phyloP scores from a whole-genome alignment of 2,113 vertebrate species.

The Tinamus guttatus region DNA sequence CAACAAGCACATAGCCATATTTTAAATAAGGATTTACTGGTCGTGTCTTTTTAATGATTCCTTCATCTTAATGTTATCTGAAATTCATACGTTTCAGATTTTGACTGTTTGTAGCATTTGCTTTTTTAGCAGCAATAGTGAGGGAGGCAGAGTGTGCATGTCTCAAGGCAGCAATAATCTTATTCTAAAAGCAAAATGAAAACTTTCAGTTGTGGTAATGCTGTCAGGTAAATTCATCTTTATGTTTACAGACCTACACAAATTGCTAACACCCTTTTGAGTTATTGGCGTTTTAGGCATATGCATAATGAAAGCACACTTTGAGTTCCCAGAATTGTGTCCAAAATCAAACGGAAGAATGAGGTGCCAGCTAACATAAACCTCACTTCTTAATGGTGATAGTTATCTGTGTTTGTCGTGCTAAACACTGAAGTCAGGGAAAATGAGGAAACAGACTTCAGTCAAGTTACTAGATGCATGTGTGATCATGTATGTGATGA shows the following conservation, averaged over 20 bases:
- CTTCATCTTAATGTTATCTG: background rate
- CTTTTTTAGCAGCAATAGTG: background rate
- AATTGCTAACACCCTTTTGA: background rate
- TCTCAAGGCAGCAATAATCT: background rate
- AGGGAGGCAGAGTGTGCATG: background rate
- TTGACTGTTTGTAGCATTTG: background rate
- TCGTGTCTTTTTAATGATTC: background rate
- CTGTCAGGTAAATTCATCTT: background rate
- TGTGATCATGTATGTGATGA: background rate
- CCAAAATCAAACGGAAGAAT: background rate
- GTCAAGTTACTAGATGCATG: background rate
- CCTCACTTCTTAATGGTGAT: background rate
- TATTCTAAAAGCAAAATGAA: background rate
- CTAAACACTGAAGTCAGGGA: background rate
- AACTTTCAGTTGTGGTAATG: background rate
- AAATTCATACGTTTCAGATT: background rate
- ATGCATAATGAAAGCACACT: background rate
- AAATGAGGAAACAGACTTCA: background rate
- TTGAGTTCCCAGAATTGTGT: background rate
- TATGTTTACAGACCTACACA: background rate
- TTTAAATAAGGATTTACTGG: background rate
- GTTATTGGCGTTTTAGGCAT: background rate
- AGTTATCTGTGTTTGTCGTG: background rate
- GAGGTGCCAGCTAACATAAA: background rate
- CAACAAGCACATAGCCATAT: background rate